Conservation (phyloP, 2,797 vertebrate genomes). For the Clarias fuscus region DNA sequence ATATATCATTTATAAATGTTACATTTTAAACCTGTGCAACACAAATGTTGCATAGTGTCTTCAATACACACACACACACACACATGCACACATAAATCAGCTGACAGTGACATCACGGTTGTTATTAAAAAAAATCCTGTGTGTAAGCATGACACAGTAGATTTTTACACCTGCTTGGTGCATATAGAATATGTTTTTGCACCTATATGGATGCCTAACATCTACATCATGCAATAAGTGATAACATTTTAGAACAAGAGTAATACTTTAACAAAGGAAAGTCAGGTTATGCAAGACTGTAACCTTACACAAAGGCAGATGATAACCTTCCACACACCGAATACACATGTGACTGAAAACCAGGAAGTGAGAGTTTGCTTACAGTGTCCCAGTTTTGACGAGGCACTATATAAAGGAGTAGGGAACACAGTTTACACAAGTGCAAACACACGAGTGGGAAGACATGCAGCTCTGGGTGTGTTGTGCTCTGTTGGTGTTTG, state of each 20-base stretch:
- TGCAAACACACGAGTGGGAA: conserved; percentile 38
- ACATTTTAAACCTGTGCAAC: background rate
- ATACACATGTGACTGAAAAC: background rate
- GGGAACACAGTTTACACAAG: background rate
- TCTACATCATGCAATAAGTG: background rate
- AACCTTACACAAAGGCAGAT: background rate
- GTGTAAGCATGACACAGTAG: conserved; percentile 6
- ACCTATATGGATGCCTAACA: no score
- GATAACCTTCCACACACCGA: background rate
- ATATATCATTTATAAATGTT: background rate
- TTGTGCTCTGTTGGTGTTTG: conserved; percentile 42
- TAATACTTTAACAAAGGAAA: background rate
- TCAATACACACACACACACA: background rate
- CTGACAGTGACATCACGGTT: background rate
- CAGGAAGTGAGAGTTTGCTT: conserved; percentile 22
- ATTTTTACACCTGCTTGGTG: background rate
- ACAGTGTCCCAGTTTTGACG: background rate
- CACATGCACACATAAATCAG: background rate
- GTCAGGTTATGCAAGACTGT: background rate
- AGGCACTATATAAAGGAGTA: background rate
- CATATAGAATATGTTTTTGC: background rate
- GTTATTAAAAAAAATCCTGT: background rate
- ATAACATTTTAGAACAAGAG: background rate
- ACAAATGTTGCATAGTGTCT: background rate
- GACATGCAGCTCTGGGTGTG: conserved; percentile 54